Evolutionary conservation across 2,113 vertebrate species (phyloP), one percentile per base, ranked within the genome.

Genomic region (Lepus americanus): DNA sequence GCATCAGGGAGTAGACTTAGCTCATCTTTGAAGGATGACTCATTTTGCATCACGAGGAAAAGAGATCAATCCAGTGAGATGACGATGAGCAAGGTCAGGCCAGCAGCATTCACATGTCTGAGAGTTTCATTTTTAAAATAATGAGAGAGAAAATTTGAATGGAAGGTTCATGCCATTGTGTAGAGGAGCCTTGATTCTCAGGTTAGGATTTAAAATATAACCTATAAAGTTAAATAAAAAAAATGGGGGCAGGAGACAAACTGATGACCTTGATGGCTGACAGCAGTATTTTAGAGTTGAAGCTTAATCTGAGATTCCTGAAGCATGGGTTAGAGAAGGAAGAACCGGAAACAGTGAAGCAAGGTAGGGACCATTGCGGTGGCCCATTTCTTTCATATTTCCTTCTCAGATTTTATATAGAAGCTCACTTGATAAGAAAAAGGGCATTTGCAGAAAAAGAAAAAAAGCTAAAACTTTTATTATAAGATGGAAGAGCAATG

Each of bases 151-250:
- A 64, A 33, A 44, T 82, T 8, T 89, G 61, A 76, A 33, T 14
- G 8, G 33, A 78, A 69, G 51, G 27, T 55, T 29, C 80, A 55
- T 74, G 27, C 31, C 33, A 79, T 14, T 31, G 7, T 93, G 19
- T 27, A 14, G n/a, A 63, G 55, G 25, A 44, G 13, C 27, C 77
- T 73, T 74, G 61, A 69, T 74, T 93, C 39, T 33, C 77, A 66
- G 73, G n/a, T 44, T 27, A 73, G 81, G 51, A 72, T 81, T 53
- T 74, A 61, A 93, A 86, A 59, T 92, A 20, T 85, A 86, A 78
- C 27, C 33, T 59, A 31, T n/a, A 44, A 77, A 69, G 20, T 3
- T 59, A 19, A 59, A 59, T 44, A n/a, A 53, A 77, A 76, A 77
- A 77, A n/a, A 22, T 2, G 6, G 2, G 49, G 29, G 16, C n/a